Conservation (phyloP, 2,888 invertebrate species). For the Clitarchus hookeri region DNA sequence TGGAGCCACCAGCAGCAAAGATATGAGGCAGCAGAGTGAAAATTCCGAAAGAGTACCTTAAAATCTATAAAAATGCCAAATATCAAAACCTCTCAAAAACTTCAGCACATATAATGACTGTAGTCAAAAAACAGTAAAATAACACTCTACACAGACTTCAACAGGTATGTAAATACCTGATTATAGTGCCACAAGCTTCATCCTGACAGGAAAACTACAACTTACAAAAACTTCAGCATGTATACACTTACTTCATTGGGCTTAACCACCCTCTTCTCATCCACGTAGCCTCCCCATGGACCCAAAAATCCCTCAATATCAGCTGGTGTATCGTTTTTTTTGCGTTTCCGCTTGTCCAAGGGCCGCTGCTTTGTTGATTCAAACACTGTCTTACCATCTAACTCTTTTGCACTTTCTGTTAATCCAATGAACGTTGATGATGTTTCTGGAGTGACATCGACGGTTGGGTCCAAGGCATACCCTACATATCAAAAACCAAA, state of each 20-base stretch:
- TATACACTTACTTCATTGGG: conserved; percentile 71
- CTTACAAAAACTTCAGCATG: neutral
- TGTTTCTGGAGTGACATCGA: conserved; percentile 50
- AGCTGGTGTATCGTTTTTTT: conserved; percentile 84
- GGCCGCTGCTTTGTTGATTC: conserved; percentile 77
- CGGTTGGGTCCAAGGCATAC: conserved; percentile 93
- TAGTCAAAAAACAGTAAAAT: no score
- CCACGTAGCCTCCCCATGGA: conserved; percentile 95
- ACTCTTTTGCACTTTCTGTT: conserved; percentile 70
- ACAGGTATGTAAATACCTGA: no score
- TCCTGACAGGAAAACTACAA: neutral
- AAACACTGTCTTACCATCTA: conserved; percentile 86
- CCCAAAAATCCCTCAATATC: conserved; percentile 96
- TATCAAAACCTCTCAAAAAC: no score
- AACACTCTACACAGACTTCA: no score
- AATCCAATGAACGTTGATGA: conserved; percentile 60
- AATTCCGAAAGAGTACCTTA: no score
- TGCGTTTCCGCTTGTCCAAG: conserved; percentile 79
- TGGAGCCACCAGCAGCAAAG: no score
- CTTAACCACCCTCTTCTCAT: conserved; percentile 85
- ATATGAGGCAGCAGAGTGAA: no score
- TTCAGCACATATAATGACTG: no score
- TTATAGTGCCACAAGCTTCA: neutral
- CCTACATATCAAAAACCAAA: conserved; percentile 54
- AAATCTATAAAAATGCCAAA: no score